Evolutionary conservation across 1,140 invertebrate species (phyloP), one percentile per base, ranked within the genome.

Genomic region (Heterodera schachtii): DNA sequence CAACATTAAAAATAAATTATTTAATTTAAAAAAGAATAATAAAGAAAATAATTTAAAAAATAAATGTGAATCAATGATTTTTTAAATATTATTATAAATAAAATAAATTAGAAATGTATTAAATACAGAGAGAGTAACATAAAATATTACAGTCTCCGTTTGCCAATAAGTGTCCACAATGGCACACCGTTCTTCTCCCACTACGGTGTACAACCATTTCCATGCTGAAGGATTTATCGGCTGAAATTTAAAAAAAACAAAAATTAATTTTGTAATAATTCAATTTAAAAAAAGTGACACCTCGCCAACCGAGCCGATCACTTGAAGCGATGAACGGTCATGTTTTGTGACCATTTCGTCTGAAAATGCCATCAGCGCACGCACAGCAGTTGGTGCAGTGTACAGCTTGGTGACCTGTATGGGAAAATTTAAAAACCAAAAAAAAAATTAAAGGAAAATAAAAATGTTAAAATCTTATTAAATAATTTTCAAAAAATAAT

Each of bases 141-240:
- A 84, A 46, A 44, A 21, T 80, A 9, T 52, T 11, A 96, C 96
- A 43, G 97, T 98, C 92, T 99, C 97, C 1, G 97, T 98, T 91
- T 98, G 97, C 96, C 97, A 99, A 91, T 97, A 99, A 1, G 97
- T 99, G 88, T 99, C 97, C 0, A 95, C 95, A 88, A 99, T 95
- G 73, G 95, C 95, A 60, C 85, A 85, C 7, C 79, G 64, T 21
- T 71, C 46, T 60, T 88, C 79, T 6, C 96, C 96, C 2, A 98
- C 93, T 6, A 95, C 89, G 83, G 93, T 93, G 90, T 98, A 94
- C 90, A 97, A 98, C 97, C 97, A 99, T 19, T 95, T 89, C 97
- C 97, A 99, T 2, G 97, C 97, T 90, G 98, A 96, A 0, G 96
- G 94, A 91, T 99, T 98, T 73, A 99, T 98, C 3, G 97, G 97